Evolutionary conservation across 1,140 invertebrate genomes (phyloP).

Genomic region (Arion vulgaris): DNA sequence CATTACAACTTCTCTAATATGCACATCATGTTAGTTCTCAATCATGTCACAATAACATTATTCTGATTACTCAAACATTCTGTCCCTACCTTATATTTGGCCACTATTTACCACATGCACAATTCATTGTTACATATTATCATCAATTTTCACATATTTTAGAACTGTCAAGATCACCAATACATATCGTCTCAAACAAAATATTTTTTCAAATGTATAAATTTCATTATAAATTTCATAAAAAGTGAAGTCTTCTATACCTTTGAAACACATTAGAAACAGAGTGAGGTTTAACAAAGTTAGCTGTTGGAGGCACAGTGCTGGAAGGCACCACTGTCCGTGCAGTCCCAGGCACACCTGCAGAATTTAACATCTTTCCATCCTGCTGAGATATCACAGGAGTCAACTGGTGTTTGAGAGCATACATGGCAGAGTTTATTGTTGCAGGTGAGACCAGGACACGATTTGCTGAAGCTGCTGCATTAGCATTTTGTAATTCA

Average conservation of each 20-base stretch:
- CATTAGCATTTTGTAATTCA: conserved; percentile 50
- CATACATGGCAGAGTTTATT: conserved; percentile 6
- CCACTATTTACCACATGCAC: no score
- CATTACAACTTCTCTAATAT: no score
- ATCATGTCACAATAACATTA: no score
- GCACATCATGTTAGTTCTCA: no score
- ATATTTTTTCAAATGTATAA: no score
- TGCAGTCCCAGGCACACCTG: background rate
- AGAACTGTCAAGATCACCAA: no score
- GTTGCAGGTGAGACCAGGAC: conserved; percentile 1
- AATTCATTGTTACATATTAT: no score
- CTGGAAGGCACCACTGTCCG: conserved; percentile 5
- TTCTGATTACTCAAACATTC: no score
- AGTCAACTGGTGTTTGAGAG: conserved; percentile 12
- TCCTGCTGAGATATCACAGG: background rate
- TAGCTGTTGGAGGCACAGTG: conserved; percentile 14
- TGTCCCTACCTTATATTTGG: no score
- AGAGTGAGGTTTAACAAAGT: conserved; percentile 19
- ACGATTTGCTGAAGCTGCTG: conserved; percentile 36
- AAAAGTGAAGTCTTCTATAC: background rate
- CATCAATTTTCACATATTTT: no score
- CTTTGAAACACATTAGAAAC: conserved; percentile 32
- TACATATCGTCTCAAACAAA: no score
- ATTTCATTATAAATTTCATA: no score
- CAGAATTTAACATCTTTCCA: background rate